A percentile compares a stretch with the other conserved stretches of the same genome.
Evolutionary conservation across 2,888 invertebrate species (phyloP).

Genomic region (Zaprionus bogoriensis): DNA sequence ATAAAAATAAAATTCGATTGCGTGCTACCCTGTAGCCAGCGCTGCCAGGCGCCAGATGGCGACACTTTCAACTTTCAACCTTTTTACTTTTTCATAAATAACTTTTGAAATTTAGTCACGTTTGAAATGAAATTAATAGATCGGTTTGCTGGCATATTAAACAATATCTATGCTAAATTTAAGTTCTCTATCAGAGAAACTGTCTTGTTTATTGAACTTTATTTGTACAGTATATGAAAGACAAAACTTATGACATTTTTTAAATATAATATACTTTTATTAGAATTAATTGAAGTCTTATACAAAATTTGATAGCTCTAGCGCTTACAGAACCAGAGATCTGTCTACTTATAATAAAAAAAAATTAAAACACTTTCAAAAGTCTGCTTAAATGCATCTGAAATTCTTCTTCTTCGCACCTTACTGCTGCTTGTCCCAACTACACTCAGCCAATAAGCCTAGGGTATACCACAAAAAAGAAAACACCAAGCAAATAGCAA

Average conservation of each 20-base stretch:
- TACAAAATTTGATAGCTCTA: not conserved
- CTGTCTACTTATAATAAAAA: not conserved
- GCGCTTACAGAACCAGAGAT: not conserved
- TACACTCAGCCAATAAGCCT: not conserved
- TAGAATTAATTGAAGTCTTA: too few species aligned
- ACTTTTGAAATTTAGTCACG: not conserved
- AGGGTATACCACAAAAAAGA: slow-evolving; percentile 9
- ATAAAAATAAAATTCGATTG: slow-evolving; percentile 4
- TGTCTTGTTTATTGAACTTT: too few species aligned
- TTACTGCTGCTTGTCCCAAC: not conserved
- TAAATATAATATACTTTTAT: too few species aligned
- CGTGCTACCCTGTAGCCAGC: not conserved
- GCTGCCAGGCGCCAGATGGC: not conserved
- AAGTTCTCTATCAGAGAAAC: too few species aligned
- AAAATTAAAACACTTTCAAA: not conserved
- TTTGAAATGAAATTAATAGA: too few species aligned
- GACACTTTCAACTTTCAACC: not conserved
- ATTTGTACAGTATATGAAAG: too few species aligned
- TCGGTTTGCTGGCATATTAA: too few species aligned
- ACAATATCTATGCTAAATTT: too few species aligned
- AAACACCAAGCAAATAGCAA: slow-evolving; percentile 22
- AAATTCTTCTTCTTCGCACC: too few species aligned
- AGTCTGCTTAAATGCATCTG: too few species aligned
- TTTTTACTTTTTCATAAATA: not conserved
- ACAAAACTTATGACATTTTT: too few species aligned